phyloP scores from a whole-genome alignment of 92 coral and sea anemone species.

The Chrysogorgia sp. region DNA sequence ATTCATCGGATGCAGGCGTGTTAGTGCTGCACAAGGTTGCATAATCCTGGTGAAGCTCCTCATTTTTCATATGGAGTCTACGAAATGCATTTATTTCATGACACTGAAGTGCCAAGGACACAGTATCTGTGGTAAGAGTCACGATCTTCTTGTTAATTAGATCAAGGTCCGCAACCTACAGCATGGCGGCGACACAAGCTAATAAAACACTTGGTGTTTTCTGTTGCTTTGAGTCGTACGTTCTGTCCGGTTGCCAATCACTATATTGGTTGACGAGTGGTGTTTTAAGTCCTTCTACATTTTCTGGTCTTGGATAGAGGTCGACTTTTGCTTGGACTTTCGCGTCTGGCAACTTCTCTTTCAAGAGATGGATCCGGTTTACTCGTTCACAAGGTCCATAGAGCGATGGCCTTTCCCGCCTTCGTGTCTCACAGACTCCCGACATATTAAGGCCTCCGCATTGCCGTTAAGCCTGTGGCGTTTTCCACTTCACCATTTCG shows the following conservation, averaged over 20 bases:
- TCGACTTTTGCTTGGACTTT: background rate
- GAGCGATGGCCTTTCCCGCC: too few species aligned
- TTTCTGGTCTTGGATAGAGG: too few species aligned
- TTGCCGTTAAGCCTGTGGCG: too few species aligned
- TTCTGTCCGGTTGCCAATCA: too few species aligned
- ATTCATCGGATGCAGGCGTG: slow-evolving; percentile 31
- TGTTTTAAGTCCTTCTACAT: too few species aligned
- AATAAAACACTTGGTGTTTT: slow-evolving; percentile 14
- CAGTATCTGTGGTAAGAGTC: background rate
- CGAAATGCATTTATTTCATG: slow-evolving; percentile 31
- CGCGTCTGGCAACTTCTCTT: background rate
- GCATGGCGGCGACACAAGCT: slow-evolving; percentile 30
- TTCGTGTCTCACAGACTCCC: too few species aligned
- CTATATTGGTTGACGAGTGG: too few species aligned
- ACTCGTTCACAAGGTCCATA: too few species aligned
- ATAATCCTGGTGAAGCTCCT: slow-evolving; percentile 28
- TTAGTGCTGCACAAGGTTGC: slow-evolving; percentile 24
- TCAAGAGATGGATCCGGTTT: too few species aligned
- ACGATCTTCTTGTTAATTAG: too few species aligned
- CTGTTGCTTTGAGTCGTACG: slow-evolving; percentile 24
- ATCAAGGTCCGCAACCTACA: slow-evolving; percentile 16
- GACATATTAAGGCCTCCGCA: too few species aligned
- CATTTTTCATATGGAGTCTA: slow-evolving; percentile 23
- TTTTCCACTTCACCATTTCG: too few species aligned
- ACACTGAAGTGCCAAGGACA: slow-evolving; percentile 14